Conservation (phyloP, 2,113 vertebrate species). For the Seriola aureovittata region DNA sequence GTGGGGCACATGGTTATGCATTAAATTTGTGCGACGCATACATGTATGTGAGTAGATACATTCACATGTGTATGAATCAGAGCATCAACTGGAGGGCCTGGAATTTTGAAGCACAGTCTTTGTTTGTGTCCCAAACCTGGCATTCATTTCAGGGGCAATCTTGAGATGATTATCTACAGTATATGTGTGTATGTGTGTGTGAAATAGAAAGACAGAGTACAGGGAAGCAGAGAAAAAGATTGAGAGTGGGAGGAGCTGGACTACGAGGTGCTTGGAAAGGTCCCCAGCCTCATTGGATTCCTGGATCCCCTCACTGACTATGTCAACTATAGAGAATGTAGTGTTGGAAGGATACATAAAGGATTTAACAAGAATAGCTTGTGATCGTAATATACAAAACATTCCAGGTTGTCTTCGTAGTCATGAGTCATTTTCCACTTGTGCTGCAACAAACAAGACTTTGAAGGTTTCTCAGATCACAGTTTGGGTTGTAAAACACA, state of each 20-base stretch:
- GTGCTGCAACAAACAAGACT: conserved; percentile 49
- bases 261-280: conserved; percentile 52
- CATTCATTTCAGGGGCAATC: conserved; percentile 46
- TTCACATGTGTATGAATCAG: conserved; percentile 14
- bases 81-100: conserved; percentile 20
- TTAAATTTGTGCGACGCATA: background rate
- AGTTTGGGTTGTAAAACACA: conserved; percentile 36
- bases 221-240: conserved; percentile 22
- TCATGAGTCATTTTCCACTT: conserved; percentile 71
- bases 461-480: conserved; percentile 38
- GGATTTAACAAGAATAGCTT: conserved; percentile 63
- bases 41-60: background rate
- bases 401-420: conserved; percentile 49
- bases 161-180: conserved; percentile 59
- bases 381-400: conserved; percentile 53
- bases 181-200: conserved; percentile 22
- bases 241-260: conserved; percentile 14
- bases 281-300: conserved; percentile 51
- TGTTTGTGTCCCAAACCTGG: conserved; percentile 42
- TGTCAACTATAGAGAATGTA: conserved; percentile 69
- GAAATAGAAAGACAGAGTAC: conserved; percentile 19
- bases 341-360: conserved; percentile 55
- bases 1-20: background rate
- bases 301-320: conserved; percentile 56
- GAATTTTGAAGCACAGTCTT: conserved; percentile 33